A percentile compares a stretch with the other conserved stretches of the same genome.
Conservation (phyloP, 2,797 vertebrate species). For the Trachurus trachurus region DNA sequence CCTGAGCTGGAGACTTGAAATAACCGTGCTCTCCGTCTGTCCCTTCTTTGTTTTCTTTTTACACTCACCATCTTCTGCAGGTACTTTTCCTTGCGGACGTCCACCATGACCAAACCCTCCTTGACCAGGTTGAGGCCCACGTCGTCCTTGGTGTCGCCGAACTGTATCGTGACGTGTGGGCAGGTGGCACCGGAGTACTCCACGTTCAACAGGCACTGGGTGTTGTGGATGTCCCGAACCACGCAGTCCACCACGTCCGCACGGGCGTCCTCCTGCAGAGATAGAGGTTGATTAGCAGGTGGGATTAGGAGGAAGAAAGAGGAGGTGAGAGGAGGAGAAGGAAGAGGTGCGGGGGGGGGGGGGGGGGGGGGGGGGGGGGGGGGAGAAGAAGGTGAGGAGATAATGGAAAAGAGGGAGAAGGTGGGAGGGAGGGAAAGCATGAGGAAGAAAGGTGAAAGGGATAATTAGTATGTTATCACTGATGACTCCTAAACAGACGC, state of each 20-base stretch:
- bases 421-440: background rate
- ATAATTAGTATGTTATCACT: slow-evolving; percentile 43
- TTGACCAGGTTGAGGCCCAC: slow-evolving; percentile 96
- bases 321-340: background rate
- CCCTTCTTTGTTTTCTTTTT: too few species aligned
- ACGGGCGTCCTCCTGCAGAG: slow-evolving; percentile 91
- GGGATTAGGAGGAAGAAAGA: background rate
- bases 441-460: slow-evolving; percentile 20
- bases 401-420: slow-evolving; percentile 4
- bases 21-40: background rate
- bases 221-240: slow-evolving; percentile 97
- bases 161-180: slow-evolving; percentile 93
- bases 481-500: slow-evolving; percentile 19
- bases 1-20: background rate
- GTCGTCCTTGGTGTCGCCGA: slow-evolving; percentile 93
- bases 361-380: background rate
- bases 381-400: background rate
- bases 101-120: slow-evolving; percentile 97
- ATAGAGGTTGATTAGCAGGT: background rate
- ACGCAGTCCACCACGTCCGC: slow-evolving; percentile 95
- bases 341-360: too few species aligned
- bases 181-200: slow-evolving; percentile 90
- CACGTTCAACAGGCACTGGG: slow-evolving; percentile 96
- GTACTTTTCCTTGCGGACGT: slow-evolving; percentile 94
- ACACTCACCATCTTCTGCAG: slow-evolving; percentile 95